A percentile compares a stretch with the other conserved stretches of the same genome.
Evolutionary conservation across 2,113 vertebrate species (phyloP).

Genomic region (Mesoclemmys tuberculata): DNA sequence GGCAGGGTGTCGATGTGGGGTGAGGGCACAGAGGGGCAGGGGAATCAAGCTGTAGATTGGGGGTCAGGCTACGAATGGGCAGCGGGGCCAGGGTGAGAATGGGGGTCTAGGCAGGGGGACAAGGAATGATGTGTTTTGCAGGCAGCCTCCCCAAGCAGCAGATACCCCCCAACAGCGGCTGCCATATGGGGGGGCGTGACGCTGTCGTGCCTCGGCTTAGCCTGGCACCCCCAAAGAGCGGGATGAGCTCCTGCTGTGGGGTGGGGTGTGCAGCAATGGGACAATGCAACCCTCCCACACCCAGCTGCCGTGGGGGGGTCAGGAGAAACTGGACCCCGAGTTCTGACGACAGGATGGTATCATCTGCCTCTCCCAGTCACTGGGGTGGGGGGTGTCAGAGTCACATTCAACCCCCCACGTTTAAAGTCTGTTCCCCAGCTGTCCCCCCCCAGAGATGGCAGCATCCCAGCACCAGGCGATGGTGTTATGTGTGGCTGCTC

Average conservation of each 20-base stretch:
- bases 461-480: neutral
- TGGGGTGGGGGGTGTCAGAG: neutral
- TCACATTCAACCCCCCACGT: neutral
- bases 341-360: too few relatives aligned
- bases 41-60: too few relatives aligned
- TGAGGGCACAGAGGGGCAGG: neutral
- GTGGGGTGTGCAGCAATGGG: neutral
- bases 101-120: too few relatives aligned
- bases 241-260: neutral
- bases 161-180: neutral
- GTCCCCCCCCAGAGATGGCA: neutral
- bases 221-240: neutral
- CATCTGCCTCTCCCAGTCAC: neutral
- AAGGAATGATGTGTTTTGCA: neutral
- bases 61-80: neutral
- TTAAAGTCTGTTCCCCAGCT: neutral
- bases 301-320: neutral
- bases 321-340: neutral
- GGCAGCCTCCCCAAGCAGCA: neutral
- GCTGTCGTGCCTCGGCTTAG: neutral
- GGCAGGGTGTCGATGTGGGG: neutral
- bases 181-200: neutral
- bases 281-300: neutral
- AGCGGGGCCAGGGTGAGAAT: neutral
- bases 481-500: neutral